phyloP scores from a whole-genome alignment of 53 echinoderm and acorn worm genomes.

The Paracentrotus lividus region DNA sequence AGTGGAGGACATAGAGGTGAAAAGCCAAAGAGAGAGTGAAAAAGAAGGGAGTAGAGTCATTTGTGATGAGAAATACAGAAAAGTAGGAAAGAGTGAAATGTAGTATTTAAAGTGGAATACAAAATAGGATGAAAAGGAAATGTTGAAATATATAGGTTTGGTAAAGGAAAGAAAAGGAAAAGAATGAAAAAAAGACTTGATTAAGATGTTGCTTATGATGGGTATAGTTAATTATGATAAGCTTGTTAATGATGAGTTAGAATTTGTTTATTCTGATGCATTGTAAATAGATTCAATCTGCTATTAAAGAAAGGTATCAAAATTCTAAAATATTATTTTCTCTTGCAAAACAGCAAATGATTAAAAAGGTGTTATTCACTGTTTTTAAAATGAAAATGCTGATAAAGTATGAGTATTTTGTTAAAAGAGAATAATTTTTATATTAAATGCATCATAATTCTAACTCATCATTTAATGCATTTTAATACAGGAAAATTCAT shows the following conservation, averaged over 20 bases:
- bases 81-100: not conserved
- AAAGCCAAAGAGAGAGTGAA: not conserved
- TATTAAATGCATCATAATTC: not conserved
- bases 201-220: constrained; percentile 25
- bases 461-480: constrained; percentile 25
- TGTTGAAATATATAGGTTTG: constrained; percentile 1
- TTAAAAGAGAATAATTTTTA: not conserved
- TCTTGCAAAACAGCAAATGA: not conserved
- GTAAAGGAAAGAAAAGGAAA: constrained; percentile 17
- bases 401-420: not conserved
- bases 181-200: constrained; percentile 15
- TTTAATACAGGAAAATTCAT: not conserved
- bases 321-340: too few species aligned
- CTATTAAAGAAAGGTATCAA: not conserved
- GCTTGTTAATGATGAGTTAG: constrained; percentile 31
- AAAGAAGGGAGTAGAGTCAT: not conserved
- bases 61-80: not conserved
- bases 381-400: not conserved
- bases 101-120: not conserved
- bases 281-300: not conserved
- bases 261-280: not conserved
- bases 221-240: not conserved
- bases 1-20: not conserved
- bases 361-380: too few species aligned
- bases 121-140: not conserved